phyloP scores from a whole-genome alignment of 2,888 invertebrate species.

The Meiosimyza platycephala region DNA sequence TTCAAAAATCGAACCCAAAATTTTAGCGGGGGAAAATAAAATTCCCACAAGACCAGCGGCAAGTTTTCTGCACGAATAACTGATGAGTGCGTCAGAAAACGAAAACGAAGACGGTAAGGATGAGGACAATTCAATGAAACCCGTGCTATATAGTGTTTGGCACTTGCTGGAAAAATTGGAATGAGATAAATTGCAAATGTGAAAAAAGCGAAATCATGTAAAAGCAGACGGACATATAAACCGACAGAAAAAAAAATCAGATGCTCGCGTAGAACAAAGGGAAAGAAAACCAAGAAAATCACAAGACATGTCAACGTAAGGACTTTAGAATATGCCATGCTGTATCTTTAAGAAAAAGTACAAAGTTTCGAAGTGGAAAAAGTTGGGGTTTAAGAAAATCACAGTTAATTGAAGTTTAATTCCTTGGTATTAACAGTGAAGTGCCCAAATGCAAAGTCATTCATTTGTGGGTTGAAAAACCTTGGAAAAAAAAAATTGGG shows the following conservation, averaged over 20 bases:
- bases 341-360: too few species aligned
- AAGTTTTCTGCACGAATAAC: slow-evolving; percentile 41
- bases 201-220: slow-evolving; percentile 29
- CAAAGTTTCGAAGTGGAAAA: background rate
- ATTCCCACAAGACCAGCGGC: slow-evolving; percentile 39
- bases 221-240: slow-evolving; percentile 11
- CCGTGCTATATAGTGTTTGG: background rate
- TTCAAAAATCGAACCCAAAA: slow-evolving; percentile 21
- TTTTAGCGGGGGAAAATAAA: background rate
- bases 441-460: slow-evolving; percentile 33
- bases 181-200: slow-evolving; percentile 6
- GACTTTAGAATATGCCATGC: too few species aligned
- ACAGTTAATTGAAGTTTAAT: slow-evolving; percentile 46
- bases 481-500: background rate
- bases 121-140: slow-evolving; percentile 1
- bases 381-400: slow-evolving; percentile 30
- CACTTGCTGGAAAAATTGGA: background rate
- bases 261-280: background rate
- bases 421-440: slow-evolving; percentile 35
- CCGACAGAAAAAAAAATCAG: background rate
- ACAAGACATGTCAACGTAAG: too few species aligned
- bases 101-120: background rate
- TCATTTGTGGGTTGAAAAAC: slow-evolving; percentile 12
- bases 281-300: background rate
- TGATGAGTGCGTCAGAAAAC: slow-evolving; percentile 4